phyloP scores from a whole-genome alignment of 2,797 vertebrate species.

The Falco biarmicus region DNA sequence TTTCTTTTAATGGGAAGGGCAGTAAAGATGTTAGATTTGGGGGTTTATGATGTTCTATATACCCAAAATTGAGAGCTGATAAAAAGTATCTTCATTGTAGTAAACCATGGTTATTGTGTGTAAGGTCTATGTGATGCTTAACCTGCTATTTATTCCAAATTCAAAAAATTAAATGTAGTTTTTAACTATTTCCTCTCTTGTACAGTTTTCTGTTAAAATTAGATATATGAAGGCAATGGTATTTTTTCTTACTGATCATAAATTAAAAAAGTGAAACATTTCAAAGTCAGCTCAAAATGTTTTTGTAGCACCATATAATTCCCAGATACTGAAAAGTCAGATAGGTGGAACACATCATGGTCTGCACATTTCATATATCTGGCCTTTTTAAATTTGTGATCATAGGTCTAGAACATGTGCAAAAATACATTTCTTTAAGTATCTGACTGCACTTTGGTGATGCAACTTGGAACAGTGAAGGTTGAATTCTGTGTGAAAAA shows the following conservation, averaged over 20 bases:
- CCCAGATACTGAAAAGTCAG: background rate
- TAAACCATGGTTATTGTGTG: background rate
- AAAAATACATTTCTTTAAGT: background rate
- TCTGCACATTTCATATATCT: background rate
- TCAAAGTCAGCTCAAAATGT: background rate
- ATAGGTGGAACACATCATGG: fast-evolving
- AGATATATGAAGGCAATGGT: background rate
- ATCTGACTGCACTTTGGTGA: background rate
- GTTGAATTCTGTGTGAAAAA: background rate
- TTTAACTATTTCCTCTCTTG: background rate
- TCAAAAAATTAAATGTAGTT: background rate
- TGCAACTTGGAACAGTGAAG: background rate
- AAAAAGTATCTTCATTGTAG: background rate
- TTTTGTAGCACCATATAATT: background rate
- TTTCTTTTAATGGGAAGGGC: background rate
- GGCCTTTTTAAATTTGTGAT: background rate
- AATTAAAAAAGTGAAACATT: background rate
- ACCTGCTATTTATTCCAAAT: background rate
- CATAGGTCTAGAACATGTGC: background rate
- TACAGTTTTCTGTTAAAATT: background rate
- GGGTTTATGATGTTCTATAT: background rate
- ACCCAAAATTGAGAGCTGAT: background rate
- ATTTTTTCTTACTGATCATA: background rate
- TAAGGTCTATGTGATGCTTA: background rate
- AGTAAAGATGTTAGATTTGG: background rate